Evolutionary conservation across 1,140 invertebrate species (phyloP), one percentile per base, ranked within the genome.

Genomic region (Monomorium pharaonis): DNA sequence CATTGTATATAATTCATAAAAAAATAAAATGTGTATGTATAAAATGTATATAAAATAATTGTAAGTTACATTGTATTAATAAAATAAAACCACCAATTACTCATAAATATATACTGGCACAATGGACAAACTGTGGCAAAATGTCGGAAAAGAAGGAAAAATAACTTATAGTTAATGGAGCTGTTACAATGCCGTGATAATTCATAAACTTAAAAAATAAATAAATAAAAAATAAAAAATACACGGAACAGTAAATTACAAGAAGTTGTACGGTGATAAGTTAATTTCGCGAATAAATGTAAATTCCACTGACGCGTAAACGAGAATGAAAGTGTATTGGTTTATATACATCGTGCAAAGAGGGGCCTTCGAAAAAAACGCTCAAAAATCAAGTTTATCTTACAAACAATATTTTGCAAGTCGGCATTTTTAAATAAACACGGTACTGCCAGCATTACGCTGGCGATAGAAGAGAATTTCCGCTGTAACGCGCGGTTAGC

Each of bases 371-470:
- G 30, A 80, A 67, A 37, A 27, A 63, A 54, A n/a, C 30, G 24
- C 16, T n/a, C 9, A 2, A 56, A 70, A 81, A 81, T 81, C 37
- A 51, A 81, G 78, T 70, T 81, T 21, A 54, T 42, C 37, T 72
- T 81, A 69, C 65, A 81, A 81, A 81, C 78, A 81, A 69, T 27
- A 44, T 56, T 70, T 70, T 72, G 65, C 51, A 44, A 72, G 65
- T 58, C 18, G 65, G 24, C 78, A 27, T 72, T 81, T 81, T 81
- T 51, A 56, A 21, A 70, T 70, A 81, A 81, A 81, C 24, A 33
- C 51, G 7, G 21, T 27, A 27, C 37, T 56, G 14, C 6, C 12
- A 30, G 51, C 30, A 30, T 42, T 30, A 51, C 62, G 18, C 9
- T 81, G 77, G 37, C 37, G 24, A 72, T 70, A 37, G 37, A 30